phyloP scores from a whole-genome alignment of 2,888 invertebrate genomes.

The Abrostola tripartita region DNA sequence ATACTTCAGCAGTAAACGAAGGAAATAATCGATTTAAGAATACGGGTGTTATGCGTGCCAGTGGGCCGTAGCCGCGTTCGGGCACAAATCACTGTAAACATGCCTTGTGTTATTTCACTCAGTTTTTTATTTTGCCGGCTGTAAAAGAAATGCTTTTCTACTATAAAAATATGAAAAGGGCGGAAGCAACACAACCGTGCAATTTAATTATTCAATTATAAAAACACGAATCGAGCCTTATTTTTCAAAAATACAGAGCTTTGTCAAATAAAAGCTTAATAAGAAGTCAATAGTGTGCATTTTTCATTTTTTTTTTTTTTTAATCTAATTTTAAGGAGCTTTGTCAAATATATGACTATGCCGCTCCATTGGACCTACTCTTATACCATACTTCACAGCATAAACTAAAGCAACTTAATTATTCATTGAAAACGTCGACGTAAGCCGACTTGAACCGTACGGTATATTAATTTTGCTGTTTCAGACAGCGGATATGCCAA shows the following conservation, averaged over 20 bases:
- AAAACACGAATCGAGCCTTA: constrained; percentile 6
- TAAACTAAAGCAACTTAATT: too few species aligned
- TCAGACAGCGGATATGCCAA: too few species aligned
- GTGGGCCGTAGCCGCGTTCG: constrained; percentile 20
- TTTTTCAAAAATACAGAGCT: constrained; percentile 2
- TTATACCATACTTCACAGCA: too few species aligned
- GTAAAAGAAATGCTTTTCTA: constrained; percentile 31
- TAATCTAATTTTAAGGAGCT: too few species aligned
- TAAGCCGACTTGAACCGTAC: too few species aligned
- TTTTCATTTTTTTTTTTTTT: too few species aligned
- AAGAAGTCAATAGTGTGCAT: background rate
- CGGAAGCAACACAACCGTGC: constrained; percentile 21
- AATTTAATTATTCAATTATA: constrained; percentile 36
- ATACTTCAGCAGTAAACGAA: constrained; percentile 40
- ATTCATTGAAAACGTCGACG: too few species aligned
- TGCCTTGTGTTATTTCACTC: constrained; percentile 20
- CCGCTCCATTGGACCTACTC: too few species aligned
- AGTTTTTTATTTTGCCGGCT: constrained; percentile 30
- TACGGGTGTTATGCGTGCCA: constrained; percentile 42
- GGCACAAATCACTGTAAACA: constrained; percentile 48
- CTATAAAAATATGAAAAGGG: constrained; percentile 26
- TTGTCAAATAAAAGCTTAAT: constrained; percentile 7
- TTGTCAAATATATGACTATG: too few species aligned
- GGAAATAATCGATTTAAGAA: constrained; percentile 60
- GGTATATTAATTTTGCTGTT: too few species aligned